Evolutionary conservation across 2,888 invertebrate genomes (phyloP), one percentile per base, ranked within the genome.

Genomic region (Mellilla xanthometata): DNA sequence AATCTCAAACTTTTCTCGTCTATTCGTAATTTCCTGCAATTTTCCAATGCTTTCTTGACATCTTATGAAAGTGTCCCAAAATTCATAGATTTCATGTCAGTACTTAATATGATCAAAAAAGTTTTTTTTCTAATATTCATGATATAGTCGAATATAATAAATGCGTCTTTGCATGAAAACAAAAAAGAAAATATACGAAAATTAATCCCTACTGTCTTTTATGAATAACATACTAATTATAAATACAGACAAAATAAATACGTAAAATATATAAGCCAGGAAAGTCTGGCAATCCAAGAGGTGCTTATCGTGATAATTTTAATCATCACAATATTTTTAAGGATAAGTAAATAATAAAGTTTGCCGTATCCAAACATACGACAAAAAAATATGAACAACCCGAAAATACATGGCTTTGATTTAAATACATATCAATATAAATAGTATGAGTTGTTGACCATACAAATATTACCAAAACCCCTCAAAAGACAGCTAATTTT

Each of bases 391-490:
- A 12, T 8, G 27, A 52, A 60, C 62, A 63, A 60, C 52, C 61
- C 69, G 56, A 62, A 52, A 48, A 52, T 52, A 60, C 56, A 52
- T 58, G 45, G 55, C n/a, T 36, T 22, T 2, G 27, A 29, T 19
- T 24, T 49, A 51, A 28, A 48, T 51, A 61, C 51, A 10, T 3
- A 12, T 23, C 11, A 15, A 24, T 15, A 23, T 12, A 19, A 24
- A 7, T 19, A 8, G 8, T 31, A 28, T 30, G 12, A 22, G 13
- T 30, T 28, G 13, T 12, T 13, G 23, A 19, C 33, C 8, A 44
- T 43, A 39, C 40, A 45, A 64, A 62, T 54, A 58, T 59, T 56
- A 64, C 50, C 39, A 56, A 59, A 62, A 61, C 50, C 36, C 59
- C 56, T 54, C 61, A 60, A 60, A 65, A 57, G 50, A 58, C 58